Conservation (phyloP, 2,888 invertebrate genomes). For the Dasysyrphus albostriatus region DNA sequence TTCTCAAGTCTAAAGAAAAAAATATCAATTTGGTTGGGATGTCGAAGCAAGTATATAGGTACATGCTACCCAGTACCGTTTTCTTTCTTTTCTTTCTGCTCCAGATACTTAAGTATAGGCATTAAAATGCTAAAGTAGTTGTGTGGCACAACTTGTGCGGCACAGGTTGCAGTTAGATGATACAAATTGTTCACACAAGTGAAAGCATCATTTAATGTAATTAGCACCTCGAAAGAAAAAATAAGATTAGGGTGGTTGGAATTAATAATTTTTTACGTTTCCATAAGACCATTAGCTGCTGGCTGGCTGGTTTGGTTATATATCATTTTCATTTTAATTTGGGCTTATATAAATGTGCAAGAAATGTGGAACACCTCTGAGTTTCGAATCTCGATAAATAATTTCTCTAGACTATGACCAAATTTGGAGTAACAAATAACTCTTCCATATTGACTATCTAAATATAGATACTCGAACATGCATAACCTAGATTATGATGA, state of each 20-base stretch:
- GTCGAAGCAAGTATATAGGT: background rate
- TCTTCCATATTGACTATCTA: background rate
- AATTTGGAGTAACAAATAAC: conserved; percentile 2
- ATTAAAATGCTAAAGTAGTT: background rate
- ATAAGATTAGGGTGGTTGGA: background rate
- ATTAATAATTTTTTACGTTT: conserved; percentile 12
- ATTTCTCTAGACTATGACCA: conserved; percentile 20
- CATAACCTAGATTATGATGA: background rate
- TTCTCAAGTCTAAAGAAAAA: too few relatives aligned
- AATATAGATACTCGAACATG: background rate
- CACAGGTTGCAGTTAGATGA: conserved; percentile 24
- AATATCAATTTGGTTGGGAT: too few relatives aligned
- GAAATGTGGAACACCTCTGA: conserved; percentile 2
- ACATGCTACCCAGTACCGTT: background rate
- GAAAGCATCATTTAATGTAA: conserved; percentile 55
- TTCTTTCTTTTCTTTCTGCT: conserved; percentile 13
- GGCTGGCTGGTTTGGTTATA: background rate
- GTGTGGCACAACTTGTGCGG: background rate
- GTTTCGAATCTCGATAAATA: background rate
- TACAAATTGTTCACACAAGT: conserved; percentile 37
- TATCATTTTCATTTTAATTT: background rate
- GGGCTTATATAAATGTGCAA: background rate
- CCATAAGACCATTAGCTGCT: background rate
- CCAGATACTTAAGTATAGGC: conserved; percentile 16
- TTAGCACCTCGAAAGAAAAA: conserved; percentile 46